Percentiles rank a stretch among this genome's conserved stretches.
Evolutionary conservation across 2,888 invertebrate species (phyloP).

Genomic region (Miltochrista miniata): DNA sequence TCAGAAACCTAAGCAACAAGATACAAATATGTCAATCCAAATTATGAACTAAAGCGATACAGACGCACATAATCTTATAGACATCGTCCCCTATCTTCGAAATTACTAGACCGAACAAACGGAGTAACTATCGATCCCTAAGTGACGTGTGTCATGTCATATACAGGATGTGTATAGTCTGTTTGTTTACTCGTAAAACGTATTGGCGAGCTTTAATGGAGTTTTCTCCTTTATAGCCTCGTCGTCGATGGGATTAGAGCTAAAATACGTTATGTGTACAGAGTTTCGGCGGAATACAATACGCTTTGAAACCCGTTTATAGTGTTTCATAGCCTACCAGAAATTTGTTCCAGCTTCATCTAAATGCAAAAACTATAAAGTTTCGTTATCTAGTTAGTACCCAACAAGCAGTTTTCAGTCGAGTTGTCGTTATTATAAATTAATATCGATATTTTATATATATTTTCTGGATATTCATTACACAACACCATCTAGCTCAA

Average conservation of each 20-base stretch:
- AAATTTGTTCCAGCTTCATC: neutral
- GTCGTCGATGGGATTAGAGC: slow-evolving; percentile 17
- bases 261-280: slow-evolving; percentile 36
- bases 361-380: neutral
- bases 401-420: no score
- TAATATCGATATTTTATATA: no score
- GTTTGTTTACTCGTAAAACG: slow-evolving; percentile 19
- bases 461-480: no score
- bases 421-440: no score
- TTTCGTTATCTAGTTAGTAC: neutral
- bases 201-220: slow-evolving; percentile 19
- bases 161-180: slow-evolving; percentile 5
- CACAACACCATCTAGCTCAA: no score
- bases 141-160: slow-evolving; percentile 6
- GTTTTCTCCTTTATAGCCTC: slow-evolving; percentile 17
- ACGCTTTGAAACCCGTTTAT: slow-evolving; percentile 17
- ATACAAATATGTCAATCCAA: neutral
- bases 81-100: neutral
- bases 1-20: neutral
- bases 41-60: neutral
- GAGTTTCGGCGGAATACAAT: neutral
- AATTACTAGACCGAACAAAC: slow-evolving; percentile 2
- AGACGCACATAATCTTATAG: neutral
- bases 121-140: slow-evolving; percentile 6
- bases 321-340: slow-evolving; percentile 3